Evolutionary conservation across 2,113 vertebrate genomes (phyloP).

Genomic region (Actinemys pallida): DNA sequence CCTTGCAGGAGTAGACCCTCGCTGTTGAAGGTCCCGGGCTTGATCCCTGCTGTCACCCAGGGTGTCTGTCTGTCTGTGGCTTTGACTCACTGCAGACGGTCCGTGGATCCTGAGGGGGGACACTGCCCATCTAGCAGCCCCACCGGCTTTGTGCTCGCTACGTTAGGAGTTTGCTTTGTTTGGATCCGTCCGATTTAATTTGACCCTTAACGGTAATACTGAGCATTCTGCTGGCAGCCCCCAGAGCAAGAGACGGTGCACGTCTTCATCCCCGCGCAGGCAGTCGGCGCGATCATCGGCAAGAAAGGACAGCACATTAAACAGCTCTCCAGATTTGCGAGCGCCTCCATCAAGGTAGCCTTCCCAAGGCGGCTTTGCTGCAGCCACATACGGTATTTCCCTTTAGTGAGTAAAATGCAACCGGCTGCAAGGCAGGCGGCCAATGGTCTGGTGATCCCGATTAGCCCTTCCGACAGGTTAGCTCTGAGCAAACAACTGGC

Average conservation of each 20-base stretch:
- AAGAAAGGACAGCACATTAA: conserved; percentile 98
- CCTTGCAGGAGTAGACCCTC: not conserved
- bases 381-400: no score
- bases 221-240: conserved; percentile 62
- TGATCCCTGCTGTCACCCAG: not conserved
- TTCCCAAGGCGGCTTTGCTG: rapidly evolving
- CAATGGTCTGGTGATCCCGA: not conserved
- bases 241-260: conserved; percentile 95
- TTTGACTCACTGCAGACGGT: not conserved
- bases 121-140: not conserved
- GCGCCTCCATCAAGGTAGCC: conserved; percentile 94
- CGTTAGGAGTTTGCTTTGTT: not conserved
- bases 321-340: conserved; percentile 94
- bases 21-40: not conserved
- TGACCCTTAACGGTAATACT: rapidly evolving
- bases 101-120: not conserved
- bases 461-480: not conserved
- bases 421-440: rapidly evolving
- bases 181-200: not conserved
- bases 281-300: conserved; percentile 94
- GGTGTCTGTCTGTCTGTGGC: not conserved
- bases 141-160: no score
- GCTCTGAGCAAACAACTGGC: not conserved
- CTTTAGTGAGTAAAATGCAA: no score
- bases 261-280: conserved; percentile 96